These are phyloP conservation scores for Aleiodes testaceus DNA, from an alignment of 2,888 invertebrate genomes.

Conservation along the genomic window DNA sequence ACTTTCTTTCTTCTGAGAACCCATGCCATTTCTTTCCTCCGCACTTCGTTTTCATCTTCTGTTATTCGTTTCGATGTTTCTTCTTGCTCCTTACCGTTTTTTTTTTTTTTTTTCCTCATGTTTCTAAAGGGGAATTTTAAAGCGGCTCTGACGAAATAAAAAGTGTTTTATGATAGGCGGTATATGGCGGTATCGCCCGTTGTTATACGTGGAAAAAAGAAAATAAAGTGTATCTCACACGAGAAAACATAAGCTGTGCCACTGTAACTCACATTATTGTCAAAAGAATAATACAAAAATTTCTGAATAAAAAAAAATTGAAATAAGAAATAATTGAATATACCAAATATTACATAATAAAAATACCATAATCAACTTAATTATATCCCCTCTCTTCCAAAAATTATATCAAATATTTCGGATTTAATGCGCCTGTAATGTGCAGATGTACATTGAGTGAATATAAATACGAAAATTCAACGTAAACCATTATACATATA, in stretches of 20 bases:
- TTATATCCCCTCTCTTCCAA: not conserved
- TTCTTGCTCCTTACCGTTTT: constrained; percentile 45
- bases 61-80: constrained; percentile 41
- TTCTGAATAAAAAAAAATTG: too few species aligned
- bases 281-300: not conserved
- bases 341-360: too few species aligned
- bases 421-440: constrained; percentile 21
- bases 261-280: not conserved
- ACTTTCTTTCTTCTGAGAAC: constrained; percentile 36
- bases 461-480: constrained; percentile 27
- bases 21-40: constrained; percentile 27
- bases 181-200: constrained; percentile 46
- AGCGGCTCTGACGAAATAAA: constrained; percentile 62
- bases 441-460: constrained; percentile 14
- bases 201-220: constrained; percentile 51
- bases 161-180: constrained; percentile 64
- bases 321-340: too few species aligned
- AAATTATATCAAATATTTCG: constrained; percentile 6
- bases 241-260: constrained; percentile 32
- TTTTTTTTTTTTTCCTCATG: constrained; percentile 38
- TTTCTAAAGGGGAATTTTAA: constrained; percentile 64
- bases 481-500: constrained; percentile 3
- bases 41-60: constrained; percentile 43
- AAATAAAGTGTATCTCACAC: constrained; percentile 56
- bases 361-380: too few species aligned